A percentile compares a stretch with the other conserved stretches of the same genome.
Conservation (phyloP, 2,113 vertebrate genomes). For the Alouatta palliata region DNA sequence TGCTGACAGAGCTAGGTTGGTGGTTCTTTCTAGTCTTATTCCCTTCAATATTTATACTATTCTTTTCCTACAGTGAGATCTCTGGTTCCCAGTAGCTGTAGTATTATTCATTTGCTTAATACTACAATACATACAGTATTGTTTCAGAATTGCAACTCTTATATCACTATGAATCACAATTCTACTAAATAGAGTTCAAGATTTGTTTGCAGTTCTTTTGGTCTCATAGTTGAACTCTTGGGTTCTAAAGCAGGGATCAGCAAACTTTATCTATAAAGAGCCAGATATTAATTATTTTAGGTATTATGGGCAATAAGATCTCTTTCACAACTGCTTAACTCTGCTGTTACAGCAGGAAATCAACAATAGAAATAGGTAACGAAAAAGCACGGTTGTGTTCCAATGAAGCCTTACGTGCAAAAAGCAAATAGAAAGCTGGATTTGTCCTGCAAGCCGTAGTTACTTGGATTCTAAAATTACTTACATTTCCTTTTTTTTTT, state of each 20-base stretch:
- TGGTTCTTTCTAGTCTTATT: not conserved
- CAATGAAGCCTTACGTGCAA: not conserved
- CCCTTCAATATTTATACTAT: not conserved
- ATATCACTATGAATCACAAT: too few relatives aligned
- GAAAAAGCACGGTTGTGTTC: not conserved
- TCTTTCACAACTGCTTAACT: not conserved
- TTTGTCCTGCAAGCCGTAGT: not conserved
- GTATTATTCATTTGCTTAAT: too few relatives aligned
- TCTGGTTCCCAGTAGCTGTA: not conserved
- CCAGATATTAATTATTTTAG: not conserved
- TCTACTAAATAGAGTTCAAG: too few relatives aligned
- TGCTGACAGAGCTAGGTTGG: not conserved
- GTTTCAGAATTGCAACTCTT: too few relatives aligned
- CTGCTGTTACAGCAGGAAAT: not conserved
- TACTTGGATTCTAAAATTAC: not conserved
- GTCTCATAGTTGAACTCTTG: not conserved
- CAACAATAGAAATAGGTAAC: not conserved
- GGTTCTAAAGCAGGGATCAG: not conserved
- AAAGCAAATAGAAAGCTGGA: not conserved
- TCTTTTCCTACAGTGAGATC: not conserved
- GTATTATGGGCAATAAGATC: not conserved
- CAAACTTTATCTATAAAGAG: not conserved
- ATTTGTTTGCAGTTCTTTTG: too few relatives aligned
- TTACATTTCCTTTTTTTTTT: not conserved
- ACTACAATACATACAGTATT: too few relatives aligned